These are phyloP conservation scores for Nebria ingens DNA, from an alignment of 1,140 invertebrate species.

Conservation along the genomic window DNA sequence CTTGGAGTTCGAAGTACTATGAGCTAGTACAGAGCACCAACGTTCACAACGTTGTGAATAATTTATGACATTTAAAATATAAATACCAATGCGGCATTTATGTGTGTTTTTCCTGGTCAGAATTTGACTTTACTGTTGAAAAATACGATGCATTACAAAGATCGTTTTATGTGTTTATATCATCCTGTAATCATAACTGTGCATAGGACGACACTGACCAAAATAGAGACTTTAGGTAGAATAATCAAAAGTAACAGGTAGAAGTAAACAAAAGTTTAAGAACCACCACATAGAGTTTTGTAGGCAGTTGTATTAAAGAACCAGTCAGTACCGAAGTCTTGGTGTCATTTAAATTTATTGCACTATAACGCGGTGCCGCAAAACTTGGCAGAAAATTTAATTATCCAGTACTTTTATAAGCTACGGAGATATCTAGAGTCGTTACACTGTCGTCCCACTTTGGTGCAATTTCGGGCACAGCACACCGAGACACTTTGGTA, in stretches of 20 bases:
- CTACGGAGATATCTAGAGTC: background rate
- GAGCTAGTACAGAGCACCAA: background rate
- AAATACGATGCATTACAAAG: too few relatives aligned
- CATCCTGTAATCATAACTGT: too few relatives aligned
- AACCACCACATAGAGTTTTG: background rate
- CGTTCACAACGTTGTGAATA: background rate
- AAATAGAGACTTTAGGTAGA: too few relatives aligned
- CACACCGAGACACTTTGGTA: background rate
- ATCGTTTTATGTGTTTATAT: background rate
- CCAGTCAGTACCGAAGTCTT: too few relatives aligned
- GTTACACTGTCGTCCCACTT: background rate
- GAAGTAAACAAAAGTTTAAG: constrained; percentile 7
- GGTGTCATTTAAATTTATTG: constrained; percentile 7
- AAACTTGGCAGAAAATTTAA: constrained; percentile 5
- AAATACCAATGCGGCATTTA: background rate
- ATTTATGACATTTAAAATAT: background rate
- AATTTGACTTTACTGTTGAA: background rate
- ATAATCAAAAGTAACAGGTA: too few relatives aligned
- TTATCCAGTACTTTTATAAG: constrained; percentile 7
- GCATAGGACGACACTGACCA: too few relatives aligned
- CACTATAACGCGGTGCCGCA: background rate
- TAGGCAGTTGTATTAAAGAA: background rate
- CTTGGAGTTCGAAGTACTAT: background rate
- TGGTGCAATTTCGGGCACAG: constrained; percentile 7
- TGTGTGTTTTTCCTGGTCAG: background rate